A percentile compares a stretch with the other conserved stretches of the same genome.
Conservation (phyloP, 1,140 invertebrate species). For the Ostrea denselamellosa region DNA sequence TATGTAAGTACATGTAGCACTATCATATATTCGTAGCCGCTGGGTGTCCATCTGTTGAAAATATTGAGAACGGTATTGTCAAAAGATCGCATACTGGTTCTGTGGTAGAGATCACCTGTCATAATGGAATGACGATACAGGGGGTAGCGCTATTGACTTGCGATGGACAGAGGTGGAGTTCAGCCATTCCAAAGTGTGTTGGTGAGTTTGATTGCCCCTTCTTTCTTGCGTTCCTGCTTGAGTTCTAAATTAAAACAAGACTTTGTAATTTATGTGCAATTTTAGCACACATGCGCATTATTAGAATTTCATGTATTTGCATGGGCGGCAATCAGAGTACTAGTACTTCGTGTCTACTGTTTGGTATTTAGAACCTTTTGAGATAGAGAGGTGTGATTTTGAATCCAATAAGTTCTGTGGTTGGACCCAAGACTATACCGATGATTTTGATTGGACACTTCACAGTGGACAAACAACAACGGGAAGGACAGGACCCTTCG, state of each 20-base stretch:
- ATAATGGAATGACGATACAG: not conserved
- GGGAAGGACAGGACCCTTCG: conserved; percentile 61
- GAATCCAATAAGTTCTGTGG: conserved; percentile 66
- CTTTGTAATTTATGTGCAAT: no score
- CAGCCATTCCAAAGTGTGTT: not conserved
- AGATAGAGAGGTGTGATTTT: conserved; percentile 63
- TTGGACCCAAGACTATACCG: conserved; percentile 65
- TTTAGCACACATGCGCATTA: no score
- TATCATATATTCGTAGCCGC: not conserved
- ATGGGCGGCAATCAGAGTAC: no score
- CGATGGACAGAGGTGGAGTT: not conserved
- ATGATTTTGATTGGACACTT: conserved; percentile 74
- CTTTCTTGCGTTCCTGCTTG: no score
- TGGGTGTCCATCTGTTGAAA: not conserved
- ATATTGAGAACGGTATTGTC: not conserved
- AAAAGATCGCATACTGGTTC: not conserved
- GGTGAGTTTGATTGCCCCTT: not conserved
- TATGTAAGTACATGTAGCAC: not conserved
- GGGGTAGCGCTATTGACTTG: not conserved
- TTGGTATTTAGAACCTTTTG: not conserved
- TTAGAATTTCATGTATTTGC: no score
- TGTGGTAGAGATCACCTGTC: not conserved
- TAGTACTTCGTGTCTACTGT: no score
- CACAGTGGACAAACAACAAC: conserved; percentile 64
- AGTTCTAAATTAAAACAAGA: no score